A percentile compares a stretch with the other conserved stretches of the same genome.
Conservation (phyloP, 30 jellyfish, hydroid and myxozoan genomes). For the Rhopilema esculentum region DNA sequence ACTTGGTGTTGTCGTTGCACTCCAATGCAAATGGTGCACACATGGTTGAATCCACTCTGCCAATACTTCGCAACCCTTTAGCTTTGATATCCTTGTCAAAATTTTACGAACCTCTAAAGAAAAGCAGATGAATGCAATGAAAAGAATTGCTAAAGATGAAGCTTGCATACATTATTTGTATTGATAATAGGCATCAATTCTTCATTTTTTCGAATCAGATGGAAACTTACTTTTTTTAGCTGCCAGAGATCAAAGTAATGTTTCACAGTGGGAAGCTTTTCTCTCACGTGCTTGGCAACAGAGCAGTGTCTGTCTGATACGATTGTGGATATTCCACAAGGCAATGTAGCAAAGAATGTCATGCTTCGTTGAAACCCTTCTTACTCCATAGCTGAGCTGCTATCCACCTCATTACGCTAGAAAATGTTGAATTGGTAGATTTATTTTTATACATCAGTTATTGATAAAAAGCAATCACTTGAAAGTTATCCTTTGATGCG, state of each 20-base stretch:
- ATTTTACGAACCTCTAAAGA: slow-evolving; percentile 14
- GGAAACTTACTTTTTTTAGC: slow-evolving; percentile 17
- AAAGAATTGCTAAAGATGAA: neutral
- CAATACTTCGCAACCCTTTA: slow-evolving; percentile 26
- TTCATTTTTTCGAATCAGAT: neutral
- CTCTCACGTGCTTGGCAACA: slow-evolving; percentile 34
- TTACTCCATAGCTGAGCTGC: slow-evolving; percentile 9
- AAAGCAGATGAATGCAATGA: neutral
- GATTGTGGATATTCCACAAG: neutral
- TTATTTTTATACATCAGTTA: neutral
- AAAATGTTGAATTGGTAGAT: neutral
- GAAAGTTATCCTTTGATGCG: neutral
- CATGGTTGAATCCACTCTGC: slow-evolving; percentile 44
- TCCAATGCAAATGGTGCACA: slow-evolving; percentile 44
- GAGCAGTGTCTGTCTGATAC: slow-evolving; percentile 36
- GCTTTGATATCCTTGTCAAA: slow-evolving; percentile 13
- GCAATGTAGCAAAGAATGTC: neutral
- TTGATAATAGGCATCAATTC: neutral
- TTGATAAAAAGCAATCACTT: neutral
- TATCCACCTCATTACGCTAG: slow-evolving; percentile 8
- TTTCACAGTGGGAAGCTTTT: neutral
- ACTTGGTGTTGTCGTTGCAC: slow-evolving; percentile 49
- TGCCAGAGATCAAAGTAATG: slow-evolving; percentile 67
- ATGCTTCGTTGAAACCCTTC: slow-evolving; percentile 10
- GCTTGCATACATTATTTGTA: neutral